Base-by-base conservation (phyloP, 2,888 invertebrate species). In the Augochlorella aurata region DNA sequence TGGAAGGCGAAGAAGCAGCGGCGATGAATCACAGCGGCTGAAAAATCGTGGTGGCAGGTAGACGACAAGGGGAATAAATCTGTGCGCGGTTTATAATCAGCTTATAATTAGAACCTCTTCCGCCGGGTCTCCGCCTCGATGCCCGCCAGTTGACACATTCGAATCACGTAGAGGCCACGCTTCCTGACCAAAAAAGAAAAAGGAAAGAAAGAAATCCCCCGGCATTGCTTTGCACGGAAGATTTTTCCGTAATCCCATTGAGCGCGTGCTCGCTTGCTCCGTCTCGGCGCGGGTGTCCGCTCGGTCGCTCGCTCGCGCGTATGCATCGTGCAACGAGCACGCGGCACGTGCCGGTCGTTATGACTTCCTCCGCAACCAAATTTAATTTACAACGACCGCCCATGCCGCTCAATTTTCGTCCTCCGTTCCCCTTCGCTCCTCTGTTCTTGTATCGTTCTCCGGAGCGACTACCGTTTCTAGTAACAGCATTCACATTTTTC, bases 161-260 rank as follows among this genome's bases (percentile, higher is more conserved):
- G 85, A 81, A 87, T 91, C 91, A 92, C 91, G 91, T 91, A 88
- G 75, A 77, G 74, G 90, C 87, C 91, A 91, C 90, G 91, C 91
- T 91, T 90, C 89, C 91, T 90, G 90, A 87, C 87, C 85, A 85
- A 87, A 86, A 86, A 81, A 50, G 29, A 38, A 38, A 38, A 38
- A 4, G 38, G 3, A 38, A 38, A 38, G 38, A 38, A 38, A 38
- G 38, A 38, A 49, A 45, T 21, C 47, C 54, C 29, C 45, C 29
- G 49, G 44, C 76, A 38, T 49, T 49, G 10, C 67, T 29, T 29
- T 44, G 63, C 18, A 49, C 24, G 71, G 54, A 86, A 82, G 86
- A 88, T 88, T 84, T 89, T 86, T 77, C 83, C 83, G 76, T 86
- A 85, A 88, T 88, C 77, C 75, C 77, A 79, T 61, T 79, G 74